These are phyloP conservation scores for Drosophila setosimentum DNA, from an alignment of 2,888 invertebrate species.

Conservation along the genomic window DNA sequence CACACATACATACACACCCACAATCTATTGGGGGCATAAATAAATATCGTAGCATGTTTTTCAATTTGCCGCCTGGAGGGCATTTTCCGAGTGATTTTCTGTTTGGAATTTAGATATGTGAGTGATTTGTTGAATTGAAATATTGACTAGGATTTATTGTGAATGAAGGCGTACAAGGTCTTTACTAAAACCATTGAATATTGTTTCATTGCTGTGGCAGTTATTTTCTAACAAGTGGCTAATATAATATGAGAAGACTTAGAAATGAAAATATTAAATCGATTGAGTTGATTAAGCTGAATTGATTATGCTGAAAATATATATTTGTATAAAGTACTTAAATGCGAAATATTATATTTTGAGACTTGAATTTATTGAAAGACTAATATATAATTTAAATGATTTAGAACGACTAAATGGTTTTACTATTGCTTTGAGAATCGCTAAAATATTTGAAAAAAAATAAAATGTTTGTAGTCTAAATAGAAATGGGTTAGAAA, in stretches of 20 bases:
- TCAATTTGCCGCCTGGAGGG: constrained; percentile 67
- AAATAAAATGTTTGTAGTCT: not conserved
- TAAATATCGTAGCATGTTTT: constrained; percentile 63
- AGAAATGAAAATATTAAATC: not conserved
- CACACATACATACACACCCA: constrained; percentile 13
- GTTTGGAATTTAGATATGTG: constrained; percentile 50
- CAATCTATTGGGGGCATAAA: constrained; percentile 60
- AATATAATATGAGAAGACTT: not conserved
- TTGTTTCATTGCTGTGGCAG: not conserved
- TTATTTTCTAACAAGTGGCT: not conserved
- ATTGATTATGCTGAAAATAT: not conserved
- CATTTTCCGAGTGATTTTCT: constrained; percentile 51
- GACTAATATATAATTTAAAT: not conserved
- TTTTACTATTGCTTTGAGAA: not conserved
- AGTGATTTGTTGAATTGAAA: constrained; percentile 40
- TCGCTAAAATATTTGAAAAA: not conserved
- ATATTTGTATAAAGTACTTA: not conserved
- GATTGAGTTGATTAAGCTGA: not conserved
- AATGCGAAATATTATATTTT: not conserved
- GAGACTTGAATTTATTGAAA: not conserved
- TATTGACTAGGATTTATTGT: constrained; percentile 41
- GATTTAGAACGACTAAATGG: not conserved
- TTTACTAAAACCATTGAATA: constrained; percentile 11
- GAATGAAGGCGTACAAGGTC: constrained; percentile 36
- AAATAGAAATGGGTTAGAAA: not conserved